Conservation (phyloP, 2,888 invertebrate genomes). For the Heliconius aoede region DNA sequence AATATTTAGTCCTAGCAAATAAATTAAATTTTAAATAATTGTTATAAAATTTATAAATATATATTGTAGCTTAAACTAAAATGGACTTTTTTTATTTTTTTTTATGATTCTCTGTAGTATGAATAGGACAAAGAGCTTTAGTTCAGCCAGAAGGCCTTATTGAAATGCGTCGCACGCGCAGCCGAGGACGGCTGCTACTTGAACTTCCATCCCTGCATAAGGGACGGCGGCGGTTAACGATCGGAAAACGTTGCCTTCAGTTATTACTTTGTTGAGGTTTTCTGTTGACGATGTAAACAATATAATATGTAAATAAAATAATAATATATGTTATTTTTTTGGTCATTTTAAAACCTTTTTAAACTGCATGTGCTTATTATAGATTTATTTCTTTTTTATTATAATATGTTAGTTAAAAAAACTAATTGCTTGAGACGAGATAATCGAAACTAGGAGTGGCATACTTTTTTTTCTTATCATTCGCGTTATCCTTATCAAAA, state of each 20-base stretch:
- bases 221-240: slow-evolving; percentile 40
- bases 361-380: not conserved
- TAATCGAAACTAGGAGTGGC: slow-evolving; percentile 34
- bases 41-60: too few relatives aligned
- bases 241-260: slow-evolving; percentile 45
- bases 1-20: not conserved
- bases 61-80: not conserved
- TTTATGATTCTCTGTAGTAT: slow-evolving; percentile 43
- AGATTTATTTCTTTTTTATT: not conserved
- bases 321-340: too few relatives aligned
- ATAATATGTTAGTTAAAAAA: not conserved
- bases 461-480: slow-evolving; percentile 30
- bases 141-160: slow-evolving; percentile 53
- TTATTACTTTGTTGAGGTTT: slow-evolving; percentile 35
- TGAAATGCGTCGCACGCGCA: slow-evolving; percentile 70
- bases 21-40: not conserved
- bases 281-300: slow-evolving; percentile 7
- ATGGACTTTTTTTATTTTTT: not conserved
- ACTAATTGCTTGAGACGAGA: slow-evolving; percentile 23
- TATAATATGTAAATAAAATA: not conserved
- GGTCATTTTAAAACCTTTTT: too few relatives aligned
- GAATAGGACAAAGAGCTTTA: slow-evolving; percentile 62
- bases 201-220: slow-evolving; percentile 46
- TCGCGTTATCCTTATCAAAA: slow-evolving; percentile 63
- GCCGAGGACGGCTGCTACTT: slow-evolving; percentile 63